Evolutionary conservation across 2,888 invertebrate genomes (phyloP), one percentile per base, ranked within the genome.

Genomic region (Thyatira batis): DNA sequence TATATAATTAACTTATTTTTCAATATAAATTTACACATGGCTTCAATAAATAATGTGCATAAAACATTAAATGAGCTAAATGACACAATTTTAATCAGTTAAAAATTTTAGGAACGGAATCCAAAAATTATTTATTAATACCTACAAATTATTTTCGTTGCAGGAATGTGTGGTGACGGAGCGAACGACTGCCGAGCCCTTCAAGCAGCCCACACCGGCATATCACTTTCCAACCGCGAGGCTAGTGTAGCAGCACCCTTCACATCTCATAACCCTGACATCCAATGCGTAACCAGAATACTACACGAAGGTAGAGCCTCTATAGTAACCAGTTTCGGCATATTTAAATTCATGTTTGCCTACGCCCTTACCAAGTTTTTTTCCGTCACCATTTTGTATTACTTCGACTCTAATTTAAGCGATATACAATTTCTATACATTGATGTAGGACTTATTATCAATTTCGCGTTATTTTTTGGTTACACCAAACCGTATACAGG

Each of bases 271-370:
- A 94, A 95, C 58, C 94, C 96, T 0, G 97, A 98, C 84, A 97
- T 98, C 51, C 94, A 95, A 0, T 97, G 98, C 82, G 96, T 98
- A 0, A 93, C 97, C 0, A 92, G 94, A 9, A 95, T 98, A 0
- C 95, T 96, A 21, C 94, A 96, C 25, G 98, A 98, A 79, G 98
- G 99, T 0, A 93, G 99, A 0, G 98, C 98, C 0, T 98, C 99
- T 0, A 90, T 99, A 4, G 96, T 98, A 28, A 99, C 99, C 0
- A 98, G 98, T 43, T 99, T 99, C 88, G 98, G 98, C 0, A 97
- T 99, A 66, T 99, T 99, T 92, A 99, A 99, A 76, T 99, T 98
- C 93, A 99, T 99, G 99, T 98, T 98, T 0, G 95, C 97, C 0
- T 99, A 99, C 89, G 98, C 98, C 13, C 93, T 98, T 53, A 96